Evolutionary conservation across 2,888 invertebrate species (phyloP).

Genomic region (Podotricha telesiphe): DNA sequence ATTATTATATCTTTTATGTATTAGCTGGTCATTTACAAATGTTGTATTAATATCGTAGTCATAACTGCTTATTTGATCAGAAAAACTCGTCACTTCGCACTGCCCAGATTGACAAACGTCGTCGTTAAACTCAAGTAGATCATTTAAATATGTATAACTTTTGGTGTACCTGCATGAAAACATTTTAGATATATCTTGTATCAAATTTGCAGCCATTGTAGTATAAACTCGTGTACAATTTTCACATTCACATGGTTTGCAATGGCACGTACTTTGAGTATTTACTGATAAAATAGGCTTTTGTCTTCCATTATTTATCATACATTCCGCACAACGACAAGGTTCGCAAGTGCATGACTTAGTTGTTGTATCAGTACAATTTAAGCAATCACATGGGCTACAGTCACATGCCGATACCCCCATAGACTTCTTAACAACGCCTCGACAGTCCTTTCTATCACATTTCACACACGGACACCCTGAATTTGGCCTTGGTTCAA

Average conservation of each 20-base stretch:
- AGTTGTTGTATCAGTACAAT: slow-evolving; percentile 43
- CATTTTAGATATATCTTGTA: slow-evolving; percentile 57
- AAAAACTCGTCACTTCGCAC: slow-evolving; percentile 56
- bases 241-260: slow-evolving; percentile 61
- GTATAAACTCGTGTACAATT: slow-evolving; percentile 52
- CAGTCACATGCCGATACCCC: slow-evolving; percentile 51
- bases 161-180: slow-evolving; percentile 54
- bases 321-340: slow-evolving; percentile 57
- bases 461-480: slow-evolving; percentile 51
- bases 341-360: slow-evolving; percentile 55
- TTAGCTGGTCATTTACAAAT: slow-evolving; percentile 36
- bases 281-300: slow-evolving; percentile 52
- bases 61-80: slow-evolving; percentile 51
- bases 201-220: slow-evolving; percentile 48
- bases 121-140: slow-evolving; percentile 53
- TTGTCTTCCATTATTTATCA: slow-evolving; percentile 34
- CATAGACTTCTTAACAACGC: slow-evolving; percentile 39
- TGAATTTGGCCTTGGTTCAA: slow-evolving; percentile 24
- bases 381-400: slow-evolving; percentile 53
- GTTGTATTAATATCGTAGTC: slow-evolving; percentile 60
- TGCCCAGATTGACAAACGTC: slow-evolving; percentile 57
- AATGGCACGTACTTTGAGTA: slow-evolving; percentile 53
- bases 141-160: slow-evolving; percentile 57
- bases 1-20: slow-evolving; percentile 26
- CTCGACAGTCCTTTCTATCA: slow-evolving; percentile 49